A percentile compares a stretch with the other conserved stretches of the same genome.
Evolutionary conservation across 2,113 vertebrate genomes (phyloP).

Genomic region (Dendropsophus ebraccatus): DNA sequence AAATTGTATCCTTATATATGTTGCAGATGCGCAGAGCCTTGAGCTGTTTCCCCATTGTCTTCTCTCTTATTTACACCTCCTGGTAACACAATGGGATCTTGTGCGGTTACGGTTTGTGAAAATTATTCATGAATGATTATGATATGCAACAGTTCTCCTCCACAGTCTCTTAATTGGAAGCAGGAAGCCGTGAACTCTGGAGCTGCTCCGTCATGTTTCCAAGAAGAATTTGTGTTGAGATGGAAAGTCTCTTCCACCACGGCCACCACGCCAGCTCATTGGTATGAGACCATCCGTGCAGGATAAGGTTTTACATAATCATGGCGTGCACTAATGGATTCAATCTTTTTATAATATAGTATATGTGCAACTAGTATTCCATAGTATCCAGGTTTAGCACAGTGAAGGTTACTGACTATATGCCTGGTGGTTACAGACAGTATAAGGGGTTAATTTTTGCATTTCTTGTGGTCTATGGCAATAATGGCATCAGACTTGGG

Average conservation of each 20-base stretch:
- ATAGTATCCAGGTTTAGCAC: too few relatives aligned
- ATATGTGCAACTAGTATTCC: too few relatives aligned
- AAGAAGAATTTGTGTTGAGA: not conserved
- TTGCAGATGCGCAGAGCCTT: not conserved
- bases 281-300: not conserved
- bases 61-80: slow-evolving; percentile 43
- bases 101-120: slow-evolving; percentile 13
- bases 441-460: too few relatives aligned
- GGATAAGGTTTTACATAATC: not conserved
- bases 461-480: too few relatives aligned
- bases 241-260: too few relatives aligned
- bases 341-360: too few relatives aligned
- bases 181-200: slow-evolving; percentile 14
- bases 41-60: not conserved
- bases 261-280: not conserved
- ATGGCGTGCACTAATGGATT: not conserved
- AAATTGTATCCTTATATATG: not conserved
- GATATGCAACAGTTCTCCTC: slow-evolving; percentile 24
- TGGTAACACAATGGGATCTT: slow-evolving; percentile 50
- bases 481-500: too few relatives aligned
- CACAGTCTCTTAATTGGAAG: slow-evolving; percentile 47
- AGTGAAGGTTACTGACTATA: too few relatives aligned
- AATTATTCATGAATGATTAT: slow-evolving; percentile 57
- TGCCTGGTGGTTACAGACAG: too few relatives aligned
- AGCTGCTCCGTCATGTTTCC: not conserved